Percentiles rank a stretch among this genome's conserved stretches.
phyloP scores from a whole-genome alignment of 2,888 invertebrate species.

The Sycophila texana region DNA sequence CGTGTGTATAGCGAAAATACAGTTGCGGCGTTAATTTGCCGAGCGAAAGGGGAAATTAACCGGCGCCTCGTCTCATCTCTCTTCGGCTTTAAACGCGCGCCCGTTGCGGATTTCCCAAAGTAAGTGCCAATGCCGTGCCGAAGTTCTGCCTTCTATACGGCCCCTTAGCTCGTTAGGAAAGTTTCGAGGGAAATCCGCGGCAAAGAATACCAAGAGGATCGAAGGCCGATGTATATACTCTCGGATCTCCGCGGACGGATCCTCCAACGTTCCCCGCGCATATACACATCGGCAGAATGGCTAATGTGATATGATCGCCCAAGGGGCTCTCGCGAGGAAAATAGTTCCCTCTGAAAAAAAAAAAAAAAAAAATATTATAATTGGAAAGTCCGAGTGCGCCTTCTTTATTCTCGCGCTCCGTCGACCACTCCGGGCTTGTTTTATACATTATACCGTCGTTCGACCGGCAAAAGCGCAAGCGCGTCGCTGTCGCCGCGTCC shows the following conservation, averaged over 20 bases:
- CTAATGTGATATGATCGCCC: background rate
- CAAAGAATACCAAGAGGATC: slow-evolving; percentile 24
- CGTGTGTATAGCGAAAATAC: background rate
- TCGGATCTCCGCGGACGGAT: background rate
- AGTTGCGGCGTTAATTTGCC: background rate
- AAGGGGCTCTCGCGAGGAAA: background rate
- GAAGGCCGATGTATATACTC: slow-evolving; percentile 30
- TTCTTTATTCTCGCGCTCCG: background rate
- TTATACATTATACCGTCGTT: slow-evolving; percentile 9
- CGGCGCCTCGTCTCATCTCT: background rate
- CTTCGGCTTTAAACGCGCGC: background rate
- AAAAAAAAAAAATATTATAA: background rate
- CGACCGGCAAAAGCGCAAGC: slow-evolving; percentile 13
- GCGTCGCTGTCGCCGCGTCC: background rate
- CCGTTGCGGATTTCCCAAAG: slow-evolving; percentile 5
- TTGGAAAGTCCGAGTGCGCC: background rate
- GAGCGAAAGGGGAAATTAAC: background rate
- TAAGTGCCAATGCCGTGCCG: slow-evolving; percentile 5
- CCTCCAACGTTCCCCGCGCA: background rate
- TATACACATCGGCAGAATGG: background rate
- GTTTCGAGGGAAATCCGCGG: slow-evolving; percentile 20
- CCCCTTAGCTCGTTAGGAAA: slow-evolving; percentile 34
- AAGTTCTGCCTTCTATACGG: slow-evolving; percentile 8
- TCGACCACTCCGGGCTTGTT: background rate
- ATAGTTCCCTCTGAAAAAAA: background rate